Evolutionary conservation across 2,113 vertebrate genomes (phyloP).

Genomic region (Cephalopholis sonnerati): DNA sequence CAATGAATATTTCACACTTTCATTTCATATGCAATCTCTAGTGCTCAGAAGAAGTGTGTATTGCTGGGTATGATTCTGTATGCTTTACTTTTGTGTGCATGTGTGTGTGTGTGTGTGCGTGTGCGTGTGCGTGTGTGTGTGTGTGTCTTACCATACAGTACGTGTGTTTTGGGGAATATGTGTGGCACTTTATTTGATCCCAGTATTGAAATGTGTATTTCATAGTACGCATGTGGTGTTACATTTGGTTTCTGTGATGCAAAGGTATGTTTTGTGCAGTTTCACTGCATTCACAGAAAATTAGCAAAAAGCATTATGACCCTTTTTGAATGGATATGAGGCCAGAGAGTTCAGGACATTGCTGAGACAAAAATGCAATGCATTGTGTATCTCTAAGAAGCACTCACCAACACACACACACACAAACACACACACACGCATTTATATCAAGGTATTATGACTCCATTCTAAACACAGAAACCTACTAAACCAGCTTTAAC

Average conservation of each 20-base stretch:
- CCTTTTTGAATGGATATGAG: not conserved
- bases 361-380: not conserved
- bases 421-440: not conserved
- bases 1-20: slow-evolving; percentile 82
- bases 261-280: not conserved
- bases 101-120: not conserved
- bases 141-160: not conserved
- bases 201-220: slow-evolving; percentile 36
- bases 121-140: slow-evolving; percentile 4
- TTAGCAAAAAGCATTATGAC: not conserved
- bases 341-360: not conserved
- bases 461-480: not conserved
- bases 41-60: slow-evolving; percentile 62
- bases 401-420: not conserved
- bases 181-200: slow-evolving; percentile 44
- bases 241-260: slow-evolving; percentile 14
- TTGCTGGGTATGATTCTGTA: slow-evolving; percentile 53
- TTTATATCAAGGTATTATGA: not conserved
- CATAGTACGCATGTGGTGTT: slow-evolving; percentile 4
- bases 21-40: slow-evolving; percentile 76
- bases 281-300: slow-evolving; percentile 3
- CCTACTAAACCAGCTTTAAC: slow-evolving; percentile 21
- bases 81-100: slow-evolving; percentile 31
- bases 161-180: slow-evolving; percentile 49
- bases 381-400: not conserved